Evolutionary conservation across 2,113 vertebrate genomes (phyloP).

Genomic region (Guaruba guarouba): DNA sequence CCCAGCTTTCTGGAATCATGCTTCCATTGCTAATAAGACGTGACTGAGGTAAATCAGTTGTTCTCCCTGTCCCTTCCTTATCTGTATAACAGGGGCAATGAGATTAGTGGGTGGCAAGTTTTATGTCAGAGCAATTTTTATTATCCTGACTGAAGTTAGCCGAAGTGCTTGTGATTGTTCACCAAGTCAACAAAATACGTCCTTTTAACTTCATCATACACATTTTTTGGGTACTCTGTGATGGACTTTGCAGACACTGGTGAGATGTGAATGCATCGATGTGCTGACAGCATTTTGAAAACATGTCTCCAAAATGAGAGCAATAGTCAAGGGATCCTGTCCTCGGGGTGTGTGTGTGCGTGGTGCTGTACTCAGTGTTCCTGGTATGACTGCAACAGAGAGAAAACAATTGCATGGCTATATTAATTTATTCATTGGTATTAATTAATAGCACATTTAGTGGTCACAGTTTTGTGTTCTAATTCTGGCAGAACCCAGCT

Average conservation of each 20-base stretch:
- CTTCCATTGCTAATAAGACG: not conserved
- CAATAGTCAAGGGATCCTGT: not conserved
- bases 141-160: not conserved
- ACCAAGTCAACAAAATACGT: rapidly evolving
- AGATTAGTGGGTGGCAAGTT: not conserved
- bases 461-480: not conserved
- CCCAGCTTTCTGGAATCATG: not conserved
- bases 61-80: not conserved
- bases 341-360: not conserved
- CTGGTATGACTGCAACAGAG: not conserved
- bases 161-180: not conserved
- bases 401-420: not conserved
- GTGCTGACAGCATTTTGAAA: not conserved
- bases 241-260: not conserved
- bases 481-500: not conserved
- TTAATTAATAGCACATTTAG: not conserved
- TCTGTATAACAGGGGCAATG: not conserved
- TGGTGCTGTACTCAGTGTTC: not conserved
- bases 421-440: not conserved
- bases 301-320: not conserved
- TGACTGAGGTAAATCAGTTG: constrained; percentile 4
- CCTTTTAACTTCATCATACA: not conserved
- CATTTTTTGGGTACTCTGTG: rapidly evolving
- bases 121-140: not conserved
- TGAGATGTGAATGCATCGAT: not conserved